Evolutionary conservation across 2,797 vertebrate genomes (phyloP), one percentile per base, ranked within the genome.

Genomic region (Cirrhinus molitorella): DNA sequence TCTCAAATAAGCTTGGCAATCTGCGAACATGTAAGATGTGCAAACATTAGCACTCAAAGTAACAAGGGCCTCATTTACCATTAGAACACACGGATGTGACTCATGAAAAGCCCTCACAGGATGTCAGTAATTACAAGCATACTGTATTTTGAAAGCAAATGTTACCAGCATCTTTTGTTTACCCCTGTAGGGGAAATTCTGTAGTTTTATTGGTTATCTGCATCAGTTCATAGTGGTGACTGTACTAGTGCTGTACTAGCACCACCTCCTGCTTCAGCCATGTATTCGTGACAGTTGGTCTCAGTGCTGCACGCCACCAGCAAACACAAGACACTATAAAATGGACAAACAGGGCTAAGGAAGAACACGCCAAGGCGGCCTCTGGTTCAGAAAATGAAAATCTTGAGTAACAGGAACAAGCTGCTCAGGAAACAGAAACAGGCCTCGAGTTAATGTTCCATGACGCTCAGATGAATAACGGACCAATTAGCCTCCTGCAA

Each of bases 341-440:
- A 37, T 25, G 63, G 31, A 67, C 31, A 55, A 55, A 16, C 49
- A 63, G 7, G 25, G 25, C n/a, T n/a, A n/a, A n/a, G n/a, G n/a
- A n/a, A n/a, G n/a, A n/a, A n/a, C n/a, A n/a, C n/a, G n/a, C 17
- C 19, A 17, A 61, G 11, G 16, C 6, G 2, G 16, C 3, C 28
- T 11, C 21, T 74, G 43, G 28, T 51, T 72, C 6, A 10, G 45
- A 81, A 66, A 80, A 80, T 12, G 1, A 61, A 49, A 82, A 40
- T 63, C 70, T 74, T 65, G 17, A 82, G 80, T 74, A 75, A 82
- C 34, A 82, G 70, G n/a, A 75, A 75, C 59, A 84, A 79, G 45
- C 66, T 40, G 67, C 55, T 43, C 71, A 80, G 76, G 81, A 83
- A 47, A 75, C 57, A 43, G 77, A 63, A 70, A 67, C 34, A 53